Evolutionary conservation across 2,797 vertebrate species (phyloP), one percentile per base, ranked within the genome.

Genomic region (Hemitrygon akajei): DNA sequence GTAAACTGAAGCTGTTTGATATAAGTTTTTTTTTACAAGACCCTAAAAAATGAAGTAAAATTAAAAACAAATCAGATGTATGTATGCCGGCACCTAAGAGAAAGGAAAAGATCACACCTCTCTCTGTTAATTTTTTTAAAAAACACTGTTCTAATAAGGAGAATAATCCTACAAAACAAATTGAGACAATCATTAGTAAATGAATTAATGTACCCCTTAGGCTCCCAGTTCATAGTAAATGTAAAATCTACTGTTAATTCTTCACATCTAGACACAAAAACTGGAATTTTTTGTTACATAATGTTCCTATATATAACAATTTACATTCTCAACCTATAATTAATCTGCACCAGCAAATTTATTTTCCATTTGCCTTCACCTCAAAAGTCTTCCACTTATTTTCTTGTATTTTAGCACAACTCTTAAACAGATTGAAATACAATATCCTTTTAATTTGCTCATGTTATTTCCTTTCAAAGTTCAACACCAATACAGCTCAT

Each of bases 1-100:
- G 34, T 91, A 93, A 89, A 93, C 14, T n/a, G 91, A 58, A 58
- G 40, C 91, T 25, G 66, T 37, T 71, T 91, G n/a, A 91, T 71
- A 37, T 11, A 14, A 47, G 71, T 16, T 93, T 91, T 27, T 14
- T 92, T 12, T 47, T 75, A 27, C 82, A 92, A 73, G 37, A 73
- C 25, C 71, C 37, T 20, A 56, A n/a, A 37, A 69, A 75, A 27
- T 92, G 63, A 75, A 25, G 16, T 30, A 76, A 76, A 69, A 69
- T 89, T 66, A 89, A 89, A 37, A 69, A 89, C 30, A 89, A 20
- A 69, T 37, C 22, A n/a, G 30, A 93, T 93, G 22, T 76, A 93
- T 93, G 22, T 76, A 10, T 89, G 63, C 76, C 76, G 27, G 71
- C 25, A 56, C 25, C 47, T 14, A 58, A 27, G 25, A 71, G 40